Base-by-base conservation (phyloP, 2,113 vertebrate species). In the Aleadryas rufinucha region DNA sequence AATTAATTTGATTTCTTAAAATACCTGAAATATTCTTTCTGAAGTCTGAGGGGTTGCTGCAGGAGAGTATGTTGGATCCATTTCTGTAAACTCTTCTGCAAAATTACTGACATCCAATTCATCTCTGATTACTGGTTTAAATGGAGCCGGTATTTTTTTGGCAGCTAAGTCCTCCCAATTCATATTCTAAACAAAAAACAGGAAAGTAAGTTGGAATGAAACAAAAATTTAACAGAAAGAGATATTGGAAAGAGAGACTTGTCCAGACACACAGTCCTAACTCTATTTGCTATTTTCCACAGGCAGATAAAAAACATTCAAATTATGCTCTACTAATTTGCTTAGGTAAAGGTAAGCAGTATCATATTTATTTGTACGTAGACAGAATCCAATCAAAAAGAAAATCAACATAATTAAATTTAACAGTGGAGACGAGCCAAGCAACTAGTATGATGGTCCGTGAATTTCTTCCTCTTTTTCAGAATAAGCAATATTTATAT, bases 31-130 rank as follows among this genome's bases (percentile, higher is more conserved):
- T 97, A 99, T 98, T 93, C 98, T 98, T 97, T 99, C 99, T 11
- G 99, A 99, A 97, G 98, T 99, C 97, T 99, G 99, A 71, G 99
- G 99, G 74, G 99, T 98, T 28, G 99, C 99, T 20, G 99, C 99
- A 2, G 99, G 99, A 41, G 99, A 99, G 84, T 99, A 99, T 8
- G 99, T 99, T 4, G 99, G 99, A 93, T 99, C 99, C 99, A 99
- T 99, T 94, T 99, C 99, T 15, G 99, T 99, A 98, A 99, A 99
- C 95, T 99, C 99, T 11, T 99, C 99, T 4, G 99, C 99, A 96
- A 99, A 99, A 97, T 99, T 99, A 90, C 99, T 99, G 95, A 99
- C 99, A 45, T 99, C 99, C 91, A 99, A 92, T 69, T 99, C 99
- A 41, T 99, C 99, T 76, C 99, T 98, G 81, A 99, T 99, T 81